Evolutionary conservation across 2,888 invertebrate species (phyloP).

Genomic region (Carcina quercana): DNA sequence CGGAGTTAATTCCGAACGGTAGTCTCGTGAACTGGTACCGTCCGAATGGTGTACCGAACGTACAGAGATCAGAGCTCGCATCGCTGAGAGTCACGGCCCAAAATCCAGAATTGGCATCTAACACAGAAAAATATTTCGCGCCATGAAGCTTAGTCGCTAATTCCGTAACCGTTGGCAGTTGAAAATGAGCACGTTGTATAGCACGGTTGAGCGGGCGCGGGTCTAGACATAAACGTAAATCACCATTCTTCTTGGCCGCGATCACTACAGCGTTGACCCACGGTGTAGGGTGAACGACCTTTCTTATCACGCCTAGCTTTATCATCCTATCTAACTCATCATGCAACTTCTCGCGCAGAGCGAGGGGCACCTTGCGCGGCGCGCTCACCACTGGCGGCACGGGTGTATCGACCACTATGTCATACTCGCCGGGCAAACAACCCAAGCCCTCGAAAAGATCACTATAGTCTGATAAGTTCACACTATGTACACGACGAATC

Average conservation of each 20-base stretch:
- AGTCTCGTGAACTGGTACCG: conserved; percentile 16
- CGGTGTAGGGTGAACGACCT: conserved; percentile 12
- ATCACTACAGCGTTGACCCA: conserved; percentile 14
- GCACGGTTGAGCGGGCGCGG: conserved; percentile 7
- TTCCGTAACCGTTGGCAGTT: conserved; percentile 3
- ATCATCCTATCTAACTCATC: conserved; percentile 8
- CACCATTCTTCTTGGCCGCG: conserved; percentile 9
- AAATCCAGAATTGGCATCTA: conserved; percentile 19
- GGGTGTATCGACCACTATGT: conserved; percentile 9
- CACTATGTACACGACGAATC: conserved; percentile 5
- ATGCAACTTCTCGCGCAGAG: conserved; percentile 2
- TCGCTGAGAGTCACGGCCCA: conserved; percentile 17
- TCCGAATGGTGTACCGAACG: conserved; percentile 16
- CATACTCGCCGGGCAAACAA: conserved; percentile 12
- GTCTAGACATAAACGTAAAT: conserved; percentile 6
- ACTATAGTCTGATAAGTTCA: conserved; percentile 1
- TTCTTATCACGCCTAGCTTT: conserved; percentile 9
- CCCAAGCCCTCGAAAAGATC: conserved; percentile 11
- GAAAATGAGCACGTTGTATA: conserved; percentile 9
- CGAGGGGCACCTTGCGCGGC: conserved; percentile 10
- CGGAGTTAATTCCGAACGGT: conserved; percentile 15
- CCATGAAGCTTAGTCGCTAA: conserved; percentile 4
- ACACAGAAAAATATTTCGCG: conserved; percentile 6
- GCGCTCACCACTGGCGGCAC: conserved; percentile 12
- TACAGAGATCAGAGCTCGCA: conserved; percentile 19